phyloP scores from a whole-genome alignment of 2,888 invertebrate genomes.

The Epinotia brunnichana region DNA sequence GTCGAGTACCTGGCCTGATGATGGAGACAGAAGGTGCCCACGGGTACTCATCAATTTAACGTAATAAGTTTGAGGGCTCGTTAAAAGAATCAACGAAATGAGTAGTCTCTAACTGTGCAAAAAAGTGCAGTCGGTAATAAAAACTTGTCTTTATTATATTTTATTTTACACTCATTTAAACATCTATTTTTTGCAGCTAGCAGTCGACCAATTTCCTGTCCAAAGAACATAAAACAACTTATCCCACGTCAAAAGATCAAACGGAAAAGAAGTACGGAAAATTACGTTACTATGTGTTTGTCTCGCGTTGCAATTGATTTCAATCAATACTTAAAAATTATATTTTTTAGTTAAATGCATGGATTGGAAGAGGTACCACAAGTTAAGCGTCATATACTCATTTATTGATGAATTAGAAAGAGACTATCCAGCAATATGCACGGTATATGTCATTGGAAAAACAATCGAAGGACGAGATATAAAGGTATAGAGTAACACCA shows the following conservation, averaged over 20 bases:
- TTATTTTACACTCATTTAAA: not conserved
- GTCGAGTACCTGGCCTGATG: too few species aligned
- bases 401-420: slow-evolving; percentile 90
- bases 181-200: not conserved
- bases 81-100: too few species aligned
- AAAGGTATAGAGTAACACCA: slow-evolving; percentile 76
- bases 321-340: slow-evolving; percentile 45
- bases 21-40: too few species aligned
- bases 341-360: slow-evolving; percentile 71
- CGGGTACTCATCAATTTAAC: too few species aligned
- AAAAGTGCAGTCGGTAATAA: too few species aligned
- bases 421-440: slow-evolving; percentile 90
- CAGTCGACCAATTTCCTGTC: not conserved
- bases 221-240: slow-evolving; percentile 50
- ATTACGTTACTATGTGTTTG: too few species aligned
- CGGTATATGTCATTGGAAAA: slow-evolving; percentile 89
- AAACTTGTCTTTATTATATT: too few species aligned
- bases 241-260: slow-evolving; percentile 60
- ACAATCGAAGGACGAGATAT: slow-evolving; percentile 90
- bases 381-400: slow-evolving; percentile 88
- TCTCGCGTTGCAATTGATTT: not conserved
- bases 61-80: too few species aligned
- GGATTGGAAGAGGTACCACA: slow-evolving; percentile 92
- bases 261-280: slow-evolving; percentile 59
- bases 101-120: too few species aligned